Evolutionary conservation across 2,888 invertebrate genomes (phyloP), one percentile per base, ranked within the genome.

Genomic region (Ophion slaviceki): DNA sequence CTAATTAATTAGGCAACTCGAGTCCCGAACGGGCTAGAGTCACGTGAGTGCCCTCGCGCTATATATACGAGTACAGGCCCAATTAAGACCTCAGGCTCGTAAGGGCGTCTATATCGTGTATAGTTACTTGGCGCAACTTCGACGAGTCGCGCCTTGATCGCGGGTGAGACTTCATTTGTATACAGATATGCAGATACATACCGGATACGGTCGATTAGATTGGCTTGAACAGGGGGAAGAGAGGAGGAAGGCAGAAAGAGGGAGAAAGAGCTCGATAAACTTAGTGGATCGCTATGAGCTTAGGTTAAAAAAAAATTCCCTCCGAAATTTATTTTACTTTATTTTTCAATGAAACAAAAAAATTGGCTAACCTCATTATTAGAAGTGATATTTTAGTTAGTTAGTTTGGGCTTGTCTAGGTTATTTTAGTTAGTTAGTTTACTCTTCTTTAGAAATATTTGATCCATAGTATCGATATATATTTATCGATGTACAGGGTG

Each of bases 1-100:
- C 90, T 92, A 92, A 93, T 93, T 93, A 93, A 93, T 93, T 93
- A 93, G 92, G 91, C 92, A 92, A 91, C 90, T 81, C 82, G 76
- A 67, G 59, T 14, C 67, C 71, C 78, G 83, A 85, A 81, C 78
- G 90, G 87, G 87, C 89, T 88, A 87, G 80, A 88, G 80, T 83
- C 80, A 77, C 82, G 77, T 64, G 68, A 80, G 72, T 66, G 36
- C 8, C 32, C 61, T 5, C 59, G 28, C 36, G 45, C 36, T 28
- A 24, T 62, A 32, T 47, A 71, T 61, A 70, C 53, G 71, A 87
- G 77, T 75, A 84, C 90, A 32, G 57, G 32, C 28, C 91, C 92
- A 93, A 93, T 93, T 92, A 92, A 92, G 93, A 92, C 88, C 86
- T 91, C 90, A 90, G 91, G 86, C 88, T 90, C 89, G 20, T 68